Conservation (phyloP, 2,888 invertebrate genomes). For the Drosophila ustulata region DNA sequence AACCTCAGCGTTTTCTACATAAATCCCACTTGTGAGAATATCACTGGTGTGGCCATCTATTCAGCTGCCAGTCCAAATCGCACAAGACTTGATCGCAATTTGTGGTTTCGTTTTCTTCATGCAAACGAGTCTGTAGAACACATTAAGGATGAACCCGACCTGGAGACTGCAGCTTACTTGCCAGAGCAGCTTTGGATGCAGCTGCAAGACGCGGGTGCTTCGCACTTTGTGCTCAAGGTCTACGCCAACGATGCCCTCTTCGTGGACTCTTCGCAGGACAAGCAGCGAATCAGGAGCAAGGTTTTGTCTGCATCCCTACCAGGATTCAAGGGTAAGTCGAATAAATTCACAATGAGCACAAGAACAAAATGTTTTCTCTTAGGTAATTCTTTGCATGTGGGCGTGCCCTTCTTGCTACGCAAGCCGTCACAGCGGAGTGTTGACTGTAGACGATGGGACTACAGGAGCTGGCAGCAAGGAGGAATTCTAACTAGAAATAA, state of each 20-base stretch:
- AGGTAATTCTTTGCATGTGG: too few relatives aligned
- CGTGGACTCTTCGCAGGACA: slow-evolving; percentile 85
- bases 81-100: slow-evolving; percentile 46
- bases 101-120: slow-evolving; percentile 83
- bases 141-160: slow-evolving; percentile 84
- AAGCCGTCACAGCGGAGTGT: too few relatives aligned
- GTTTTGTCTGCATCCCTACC: slow-evolving; percentile 88
- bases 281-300: slow-evolving; percentile 83
- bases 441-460: too few relatives aligned
- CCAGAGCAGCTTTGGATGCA: slow-evolving; percentile 84
- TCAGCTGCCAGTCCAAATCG: slow-evolving; percentile 16
- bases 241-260: slow-evolving; percentile 87
- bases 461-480: too few relatives aligned
- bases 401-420: too few relatives aligned
- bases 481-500: too few relatives aligned
- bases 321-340: slow-evolving; percentile 84
- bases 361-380: too few relatives aligned
- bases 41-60: slow-evolving; percentile 82
- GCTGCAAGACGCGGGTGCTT: slow-evolving; percentile 62
- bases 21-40: slow-evolving; percentile 77
- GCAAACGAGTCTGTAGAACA: slow-evolving; percentile 84
- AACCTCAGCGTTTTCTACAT: slow-evolving; percentile 83
- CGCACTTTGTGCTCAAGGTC: slow-evolving; percentile 86
- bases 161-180: slow-evolving; percentile 87
- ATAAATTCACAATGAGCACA: too few relatives aligned